phyloP scores from a whole-genome alignment of 2,797 vertebrate species.

The Clarias fuscus region DNA sequence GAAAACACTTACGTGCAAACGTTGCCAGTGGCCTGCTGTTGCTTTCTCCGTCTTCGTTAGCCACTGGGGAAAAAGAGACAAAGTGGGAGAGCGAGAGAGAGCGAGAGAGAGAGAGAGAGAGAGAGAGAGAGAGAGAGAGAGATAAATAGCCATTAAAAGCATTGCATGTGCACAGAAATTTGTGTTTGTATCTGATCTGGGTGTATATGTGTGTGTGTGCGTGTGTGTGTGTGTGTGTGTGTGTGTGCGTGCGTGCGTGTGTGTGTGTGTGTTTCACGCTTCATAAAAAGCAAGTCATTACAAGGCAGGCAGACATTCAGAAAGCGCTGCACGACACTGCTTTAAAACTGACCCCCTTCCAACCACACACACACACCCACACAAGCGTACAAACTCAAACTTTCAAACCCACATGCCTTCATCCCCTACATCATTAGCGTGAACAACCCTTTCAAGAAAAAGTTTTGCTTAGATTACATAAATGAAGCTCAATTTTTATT shows the following conservation, averaged over 20 bases:
- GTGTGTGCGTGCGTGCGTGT: neutral
- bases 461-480: neutral
- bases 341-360: slow-evolving; percentile 6
- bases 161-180: neutral
- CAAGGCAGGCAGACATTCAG: neutral
- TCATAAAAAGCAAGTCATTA: slow-evolving; percentile 27
- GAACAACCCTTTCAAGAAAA: neutral
- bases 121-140: neutral
- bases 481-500: neutral
- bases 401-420: neutral
- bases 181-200: slow-evolving; percentile 9
- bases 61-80: slow-evolving; percentile 73
- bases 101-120: slow-evolving; percentile 10
- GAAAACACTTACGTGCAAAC: slow-evolving; percentile 83
- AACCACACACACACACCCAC: slow-evolving; percentile 5
- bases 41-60: slow-evolving; percentile 88
- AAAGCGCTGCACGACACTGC: neutral
- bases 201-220: neutral
- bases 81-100: slow-evolving; percentile 26
- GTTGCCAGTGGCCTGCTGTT: slow-evolving; percentile 80
- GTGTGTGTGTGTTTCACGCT: neutral
- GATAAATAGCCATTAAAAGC: slow-evolving; percentile 48
- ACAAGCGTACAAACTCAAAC: neutral
- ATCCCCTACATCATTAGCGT: neutral
- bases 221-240: neutral